Conservation (phyloP, 2,888 invertebrate species). For the Drosophila borealis region DNA sequence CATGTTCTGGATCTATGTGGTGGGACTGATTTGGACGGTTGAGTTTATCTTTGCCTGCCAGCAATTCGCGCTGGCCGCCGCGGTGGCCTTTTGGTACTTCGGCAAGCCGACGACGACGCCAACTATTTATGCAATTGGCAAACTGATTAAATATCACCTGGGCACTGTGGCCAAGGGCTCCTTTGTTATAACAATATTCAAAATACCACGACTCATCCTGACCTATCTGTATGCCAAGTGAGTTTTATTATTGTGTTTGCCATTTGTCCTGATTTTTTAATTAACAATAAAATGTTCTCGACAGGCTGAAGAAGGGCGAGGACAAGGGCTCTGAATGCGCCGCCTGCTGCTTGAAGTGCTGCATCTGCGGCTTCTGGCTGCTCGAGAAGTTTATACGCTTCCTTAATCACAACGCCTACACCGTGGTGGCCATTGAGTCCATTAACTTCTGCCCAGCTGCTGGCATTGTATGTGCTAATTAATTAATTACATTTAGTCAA, state of each 20-base stretch:
- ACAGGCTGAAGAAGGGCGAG: constrained; percentile 88
- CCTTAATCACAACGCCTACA: constrained; percentile 97
- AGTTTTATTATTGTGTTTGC: constrained; percentile 81
- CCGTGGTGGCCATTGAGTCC: constrained; percentile 96
- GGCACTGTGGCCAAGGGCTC: constrained; percentile 98
- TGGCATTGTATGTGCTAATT: constrained; percentile 88
- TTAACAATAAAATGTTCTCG: constrained; percentile 48
- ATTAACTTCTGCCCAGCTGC: constrained; percentile 96
- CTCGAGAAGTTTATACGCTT: constrained; percentile 96
- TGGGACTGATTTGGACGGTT: constrained; percentile 96
- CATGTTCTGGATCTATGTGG: constrained; percentile 97
- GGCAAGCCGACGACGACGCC: constrained; percentile 90
- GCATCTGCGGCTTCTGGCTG: constrained; percentile 95
- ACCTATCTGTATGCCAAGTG: constrained; percentile 96
- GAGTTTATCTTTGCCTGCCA: constrained; percentile 98
- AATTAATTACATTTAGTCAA: rapidly evolving
- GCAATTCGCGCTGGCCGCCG: constrained; percentile 96
- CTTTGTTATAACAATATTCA: constrained; percentile 95
- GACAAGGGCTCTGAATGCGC: constrained; percentile 91
- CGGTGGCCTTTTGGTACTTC: constrained; percentile 98
- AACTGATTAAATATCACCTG: constrained; percentile 94
- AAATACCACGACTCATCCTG: constrained; percentile 94
- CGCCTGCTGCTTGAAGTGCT: constrained; percentile 91
- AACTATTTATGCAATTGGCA: constrained; percentile 87
- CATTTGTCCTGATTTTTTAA: not conserved